phyloP scores from a whole-genome alignment of 2,113 vertebrate genomes.

The Trogon melanurus region DNA sequence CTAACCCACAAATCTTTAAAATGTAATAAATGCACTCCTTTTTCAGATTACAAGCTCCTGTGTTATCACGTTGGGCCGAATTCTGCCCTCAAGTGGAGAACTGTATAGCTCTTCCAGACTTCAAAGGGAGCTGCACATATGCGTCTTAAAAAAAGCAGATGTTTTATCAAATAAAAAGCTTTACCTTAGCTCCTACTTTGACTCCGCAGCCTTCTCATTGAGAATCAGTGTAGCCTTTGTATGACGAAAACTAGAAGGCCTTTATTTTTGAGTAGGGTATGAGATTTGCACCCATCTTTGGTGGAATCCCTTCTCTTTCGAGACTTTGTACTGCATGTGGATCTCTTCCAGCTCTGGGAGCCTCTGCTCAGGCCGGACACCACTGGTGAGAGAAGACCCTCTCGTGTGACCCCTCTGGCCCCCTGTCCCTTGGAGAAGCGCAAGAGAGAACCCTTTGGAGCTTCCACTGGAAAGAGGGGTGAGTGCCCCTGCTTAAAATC shows the following conservation, averaged over 20 bases:
- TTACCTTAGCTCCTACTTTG: not conserved
- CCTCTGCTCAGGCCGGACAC: not conserved
- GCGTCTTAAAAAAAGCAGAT: slow-evolving; percentile 15
- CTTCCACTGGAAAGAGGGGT: not conserved
- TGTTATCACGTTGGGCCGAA: slow-evolving; percentile 63
- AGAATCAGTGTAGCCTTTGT: not conserved
- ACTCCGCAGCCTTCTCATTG: not conserved
- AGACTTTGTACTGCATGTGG: accelerated
- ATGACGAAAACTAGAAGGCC: not conserved
- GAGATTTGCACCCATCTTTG: not conserved
- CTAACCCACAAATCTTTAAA: slow-evolving; percentile 24
- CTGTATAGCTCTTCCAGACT: slow-evolving; percentile 32
- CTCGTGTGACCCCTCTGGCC: not conserved
- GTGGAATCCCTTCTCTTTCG: not conserved
- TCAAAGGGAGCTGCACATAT: slow-evolving; percentile 24
- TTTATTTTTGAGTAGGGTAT: not conserved
- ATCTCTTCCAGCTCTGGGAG: not conserved
- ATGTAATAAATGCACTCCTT: not conserved
- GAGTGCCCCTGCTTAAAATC: not conserved
- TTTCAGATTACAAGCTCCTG: slow-evolving; percentile 6
- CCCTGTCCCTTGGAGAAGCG: not conserved
- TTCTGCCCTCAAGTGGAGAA: slow-evolving; percentile 63
- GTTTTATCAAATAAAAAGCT: slow-evolving; percentile 36
- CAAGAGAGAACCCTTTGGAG: not conserved
- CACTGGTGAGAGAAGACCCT: not conserved